Evolutionary conservation across 2,797 vertebrate genomes (phyloP).

Genomic region (Xyrichtys novacula): DNA sequence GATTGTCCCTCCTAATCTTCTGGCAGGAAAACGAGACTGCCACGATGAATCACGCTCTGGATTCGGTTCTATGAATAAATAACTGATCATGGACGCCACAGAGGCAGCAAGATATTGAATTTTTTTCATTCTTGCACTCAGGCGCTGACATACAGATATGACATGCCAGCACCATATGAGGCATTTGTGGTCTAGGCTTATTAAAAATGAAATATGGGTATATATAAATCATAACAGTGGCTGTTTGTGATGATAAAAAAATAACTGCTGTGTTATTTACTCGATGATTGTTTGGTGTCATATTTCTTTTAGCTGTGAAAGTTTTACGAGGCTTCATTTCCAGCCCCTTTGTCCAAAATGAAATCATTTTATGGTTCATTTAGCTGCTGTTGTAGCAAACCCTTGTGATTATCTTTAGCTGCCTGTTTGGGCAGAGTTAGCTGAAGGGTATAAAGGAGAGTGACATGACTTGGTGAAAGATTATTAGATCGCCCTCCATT

Average conservation of each 20-base stretch:
- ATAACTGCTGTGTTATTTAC: not conserved
- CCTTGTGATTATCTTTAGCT: constrained; percentile 27
- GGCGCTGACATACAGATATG: constrained; percentile 39
- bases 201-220: constrained; percentile 37
- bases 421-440: constrained; percentile 13
- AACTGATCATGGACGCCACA: constrained; percentile 33
- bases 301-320: constrained; percentile 8
- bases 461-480: constrained; percentile 31
- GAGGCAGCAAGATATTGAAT: constrained; percentile 29
- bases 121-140: constrained; percentile 19
- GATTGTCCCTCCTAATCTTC: constrained; percentile 72
- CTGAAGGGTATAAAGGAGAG: constrained; percentile 3
- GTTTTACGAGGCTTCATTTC: constrained; percentile 25
- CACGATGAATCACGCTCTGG: constrained; percentile 54
- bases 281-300: constrained; percentile 26
- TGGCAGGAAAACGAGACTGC: constrained; percentile 54
- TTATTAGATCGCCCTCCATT: constrained; percentile 23
- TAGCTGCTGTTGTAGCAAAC: constrained; percentile 33
- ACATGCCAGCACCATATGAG: constrained; percentile 14
- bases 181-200: not conserved
- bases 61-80: constrained; percentile 66
- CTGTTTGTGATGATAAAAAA: constrained; percentile 27
- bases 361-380: constrained; percentile 39
- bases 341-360: constrained; percentile 29
- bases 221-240: constrained; percentile 26